Percentiles rank a stretch among this genome's conserved stretches.
phyloP scores from a whole-genome alignment of 2,888 invertebrate genomes.

The Hirudinaria manillensis region DNA sequence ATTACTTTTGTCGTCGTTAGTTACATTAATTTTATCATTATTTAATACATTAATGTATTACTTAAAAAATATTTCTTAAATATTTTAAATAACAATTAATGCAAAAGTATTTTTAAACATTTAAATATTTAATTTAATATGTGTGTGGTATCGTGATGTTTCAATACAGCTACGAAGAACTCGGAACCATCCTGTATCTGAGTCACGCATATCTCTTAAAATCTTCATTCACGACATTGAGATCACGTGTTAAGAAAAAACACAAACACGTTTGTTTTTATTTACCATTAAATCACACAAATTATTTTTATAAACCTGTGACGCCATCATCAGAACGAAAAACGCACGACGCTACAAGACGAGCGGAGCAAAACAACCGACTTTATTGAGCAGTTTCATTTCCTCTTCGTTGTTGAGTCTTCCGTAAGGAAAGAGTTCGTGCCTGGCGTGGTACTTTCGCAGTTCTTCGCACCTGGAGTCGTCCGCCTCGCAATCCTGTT shows the following conservation, averaged over 20 bases:
- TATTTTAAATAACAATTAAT: not conserved
- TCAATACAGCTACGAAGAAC: no score
- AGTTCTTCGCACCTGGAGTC: conserved; percentile 1
- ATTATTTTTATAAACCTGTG: no score
- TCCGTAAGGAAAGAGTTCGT: not conserved
- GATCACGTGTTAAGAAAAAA: no score
- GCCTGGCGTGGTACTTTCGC: conserved; percentile 22
- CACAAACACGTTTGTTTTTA: no score
- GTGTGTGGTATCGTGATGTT: no score
- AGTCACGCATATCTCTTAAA: no score
- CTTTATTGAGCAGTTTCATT: conserved; percentile 21
- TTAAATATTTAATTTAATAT: no score
- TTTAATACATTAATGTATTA: not conserved
- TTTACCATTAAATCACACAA: no score
- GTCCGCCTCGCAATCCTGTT: conserved; percentile 16
- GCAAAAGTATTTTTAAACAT: no score
- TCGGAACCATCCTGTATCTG: no score
- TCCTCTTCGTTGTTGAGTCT: conserved; percentile 24
- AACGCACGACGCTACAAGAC: not conserved
- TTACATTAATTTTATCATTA: not conserved
- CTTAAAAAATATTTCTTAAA: not conserved
- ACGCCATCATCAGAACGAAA: not conserved
- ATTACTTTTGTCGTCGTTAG: not conserved
- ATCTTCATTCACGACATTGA: no score
- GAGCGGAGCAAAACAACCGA: not conserved